Evolutionary conservation across 1,140 invertebrate genomes (phyloP), one percentile per base, ranked within the genome.

Genomic region (Brachionus angularis): DNA sequence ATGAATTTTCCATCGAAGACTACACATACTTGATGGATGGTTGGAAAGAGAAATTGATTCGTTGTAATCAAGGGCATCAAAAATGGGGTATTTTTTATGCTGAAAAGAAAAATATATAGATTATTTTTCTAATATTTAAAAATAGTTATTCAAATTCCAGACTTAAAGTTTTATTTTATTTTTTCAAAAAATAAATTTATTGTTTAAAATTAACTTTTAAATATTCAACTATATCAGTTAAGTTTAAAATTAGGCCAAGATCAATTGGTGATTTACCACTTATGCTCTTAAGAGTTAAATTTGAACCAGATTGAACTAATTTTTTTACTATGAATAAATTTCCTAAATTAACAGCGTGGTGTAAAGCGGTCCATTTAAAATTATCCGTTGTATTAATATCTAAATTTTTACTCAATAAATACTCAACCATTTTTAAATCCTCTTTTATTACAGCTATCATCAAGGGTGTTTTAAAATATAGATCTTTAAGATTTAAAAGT

Each of bases 31-130:
- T 85, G 61, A 78, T 84, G 5, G 75, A 80, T 44, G 84, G 84
- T 10, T 86, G 85, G 85, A 79, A 81, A 55, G 78, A 80, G 8
- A 86, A 85, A 73, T 49, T 84, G n/a, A 74, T 76, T 21, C 76
- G 84, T 34, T 83, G 81, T 44, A 64, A 42, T 21, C 75, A 76
- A 33, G 83, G 84, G 5, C 83, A 85, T 74, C 84, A 85, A 74
- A 79, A 79, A 53, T 85, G 84, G 84, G 84, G 84, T 10, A 76
- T 84, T 2, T 85, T 85, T 72, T 77, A 77, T 71, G 62, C 62
- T 34, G 31, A 67, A 67, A 67, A 67, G 27, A 47, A 31, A 31
- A 50, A 50, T 50, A 21, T 34, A 42, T 34, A 34, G 33, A 34
- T 4, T 12, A 34, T 34, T 34, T 34, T 34, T 34, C 4, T 5